Conservation (phyloP, 1,140 invertebrate genomes). For the Brachionus calyciflorus region DNA sequence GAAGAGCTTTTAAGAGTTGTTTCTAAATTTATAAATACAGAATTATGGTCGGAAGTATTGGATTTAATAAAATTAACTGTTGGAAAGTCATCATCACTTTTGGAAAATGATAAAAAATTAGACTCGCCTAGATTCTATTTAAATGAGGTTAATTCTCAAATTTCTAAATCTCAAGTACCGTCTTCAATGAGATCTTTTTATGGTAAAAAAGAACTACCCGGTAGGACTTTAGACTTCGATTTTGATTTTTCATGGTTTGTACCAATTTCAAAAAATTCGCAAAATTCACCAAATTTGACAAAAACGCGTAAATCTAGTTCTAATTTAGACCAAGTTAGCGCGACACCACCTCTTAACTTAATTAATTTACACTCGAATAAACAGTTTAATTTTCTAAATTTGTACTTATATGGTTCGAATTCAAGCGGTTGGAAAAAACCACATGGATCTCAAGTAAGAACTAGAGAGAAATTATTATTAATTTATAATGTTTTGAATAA, state of each 20-base stretch:
- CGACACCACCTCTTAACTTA: neutral
- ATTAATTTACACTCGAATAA: slow-evolving; percentile 1
- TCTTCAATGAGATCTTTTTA: slow-evolving; percentile 74
- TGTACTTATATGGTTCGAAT: neutral
- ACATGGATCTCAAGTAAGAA: neutral
- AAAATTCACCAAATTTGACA: neutral
- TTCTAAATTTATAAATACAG: slow-evolving; percentile 85
- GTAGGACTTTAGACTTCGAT: slow-evolving; percentile 93
- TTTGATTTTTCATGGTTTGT: slow-evolving; percentile 78
- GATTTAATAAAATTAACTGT: slow-evolving; percentile 95
- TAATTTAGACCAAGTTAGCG: neutral
- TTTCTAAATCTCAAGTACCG: slow-evolving; percentile 62
- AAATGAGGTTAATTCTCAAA: slow-evolving; percentile 46
- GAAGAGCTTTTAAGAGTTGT: slow-evolving; percentile 85
- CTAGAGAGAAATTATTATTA: slow-evolving; percentile 3
- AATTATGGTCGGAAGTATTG: slow-evolving; percentile 72
- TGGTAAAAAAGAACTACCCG: slow-evolving; percentile 76
- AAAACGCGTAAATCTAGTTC: neutral
- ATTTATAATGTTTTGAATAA: slow-evolving; percentile 10
- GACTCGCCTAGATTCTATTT: slow-evolving; percentile 48
- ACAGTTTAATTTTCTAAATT: slow-evolving; percentile 21
- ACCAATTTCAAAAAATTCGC: neutral
- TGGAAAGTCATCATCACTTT: slow-evolving; percentile 77
- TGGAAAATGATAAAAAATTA: slow-evolving; percentile 59
- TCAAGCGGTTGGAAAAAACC: neutral